Conservation (phyloP, 2,797 vertebrate genomes). For the Etheostoma perlongum region DNA sequence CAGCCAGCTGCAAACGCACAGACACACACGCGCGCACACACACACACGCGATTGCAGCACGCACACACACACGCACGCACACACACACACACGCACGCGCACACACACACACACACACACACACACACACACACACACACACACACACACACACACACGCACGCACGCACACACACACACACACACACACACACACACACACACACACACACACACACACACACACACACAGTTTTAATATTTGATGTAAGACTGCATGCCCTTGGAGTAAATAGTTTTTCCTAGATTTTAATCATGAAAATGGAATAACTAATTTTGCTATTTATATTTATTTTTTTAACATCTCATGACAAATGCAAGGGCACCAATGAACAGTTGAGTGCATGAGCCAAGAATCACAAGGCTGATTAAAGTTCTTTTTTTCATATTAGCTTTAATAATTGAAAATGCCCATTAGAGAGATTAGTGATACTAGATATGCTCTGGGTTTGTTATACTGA, state of each 20-base stretch:
- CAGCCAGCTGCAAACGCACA: constrained; percentile 65
- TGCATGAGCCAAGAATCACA: constrained; percentile 8
- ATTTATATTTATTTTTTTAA: background rate
- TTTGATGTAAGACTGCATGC: constrained; percentile 47
- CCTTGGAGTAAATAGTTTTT: constrained; percentile 57
- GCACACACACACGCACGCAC: constrained; percentile 29
- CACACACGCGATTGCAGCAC: constrained; percentile 34
- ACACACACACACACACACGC: constrained; percentile 36
- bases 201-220: constrained; percentile 36
- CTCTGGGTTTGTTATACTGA: background rate
- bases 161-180: constrained; percentile 31
- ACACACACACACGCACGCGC: constrained; percentile 37
- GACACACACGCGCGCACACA: constrained; percentile 29
- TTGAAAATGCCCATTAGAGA: constrained; percentile 18
- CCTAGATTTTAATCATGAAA: constrained; percentile 58
- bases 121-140: constrained; percentile 30
- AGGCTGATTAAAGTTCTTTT: constrained; percentile 11
- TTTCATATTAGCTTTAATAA: background rate
- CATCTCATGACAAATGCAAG: constrained; percentile 35
- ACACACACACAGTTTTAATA: constrained; percentile 53
- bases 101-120: constrained; percentile 35
- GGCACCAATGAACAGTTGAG: background rate
- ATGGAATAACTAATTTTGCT: constrained; percentile 54
- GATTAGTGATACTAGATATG: background rate
- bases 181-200: constrained; percentile 40